These are phyloP conservation scores for Malacoctenus gilli DNA, from an alignment of 2,797 vertebrate species.

Conservation along the genomic window DNA sequence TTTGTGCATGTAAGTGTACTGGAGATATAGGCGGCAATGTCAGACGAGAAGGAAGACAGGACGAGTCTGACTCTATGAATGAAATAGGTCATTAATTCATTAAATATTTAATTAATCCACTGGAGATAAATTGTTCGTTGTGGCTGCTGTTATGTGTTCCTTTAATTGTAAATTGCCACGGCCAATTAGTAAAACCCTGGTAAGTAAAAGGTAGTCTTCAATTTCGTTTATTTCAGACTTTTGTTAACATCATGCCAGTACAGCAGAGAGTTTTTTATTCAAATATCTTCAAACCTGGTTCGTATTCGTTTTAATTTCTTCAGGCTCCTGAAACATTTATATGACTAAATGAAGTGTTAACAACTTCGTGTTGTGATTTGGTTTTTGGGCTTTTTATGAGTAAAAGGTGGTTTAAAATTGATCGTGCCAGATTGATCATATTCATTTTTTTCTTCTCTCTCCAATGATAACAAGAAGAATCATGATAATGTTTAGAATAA, in stretches of 20 bases:
- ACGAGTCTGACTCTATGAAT: too few species aligned
- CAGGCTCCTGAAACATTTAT: too few species aligned
- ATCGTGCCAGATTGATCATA: background rate
- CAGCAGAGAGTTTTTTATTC: too few species aligned
- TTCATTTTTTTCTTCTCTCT: background rate
- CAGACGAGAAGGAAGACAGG: conserved; percentile 16
- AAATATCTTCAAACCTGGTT: too few species aligned
- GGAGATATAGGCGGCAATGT: conserved; percentile 19
- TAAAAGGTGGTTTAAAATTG: too few species aligned
- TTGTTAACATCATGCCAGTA: too few species aligned
- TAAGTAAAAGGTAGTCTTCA: background rate
- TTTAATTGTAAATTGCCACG: conserved; percentile 10
- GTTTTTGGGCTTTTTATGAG: too few species aligned
- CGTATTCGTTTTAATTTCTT: too few species aligned
- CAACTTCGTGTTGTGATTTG: too few species aligned
- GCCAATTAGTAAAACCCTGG: background rate
- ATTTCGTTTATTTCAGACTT: background rate
- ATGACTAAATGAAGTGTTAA: too few species aligned
- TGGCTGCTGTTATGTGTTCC: conserved; percentile 27
- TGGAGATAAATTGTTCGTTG: conserved; percentile 12
- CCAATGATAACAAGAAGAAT: too few species aligned
- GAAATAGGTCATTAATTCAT: background rate
- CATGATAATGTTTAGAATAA: too few species aligned
- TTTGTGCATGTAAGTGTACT: conserved; percentile 18
- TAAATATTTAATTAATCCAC: conserved; percentile 46